phyloP scores from a whole-genome alignment of 1,140 invertebrate genomes.

The Pogonognathellus flavescens region DNA sequence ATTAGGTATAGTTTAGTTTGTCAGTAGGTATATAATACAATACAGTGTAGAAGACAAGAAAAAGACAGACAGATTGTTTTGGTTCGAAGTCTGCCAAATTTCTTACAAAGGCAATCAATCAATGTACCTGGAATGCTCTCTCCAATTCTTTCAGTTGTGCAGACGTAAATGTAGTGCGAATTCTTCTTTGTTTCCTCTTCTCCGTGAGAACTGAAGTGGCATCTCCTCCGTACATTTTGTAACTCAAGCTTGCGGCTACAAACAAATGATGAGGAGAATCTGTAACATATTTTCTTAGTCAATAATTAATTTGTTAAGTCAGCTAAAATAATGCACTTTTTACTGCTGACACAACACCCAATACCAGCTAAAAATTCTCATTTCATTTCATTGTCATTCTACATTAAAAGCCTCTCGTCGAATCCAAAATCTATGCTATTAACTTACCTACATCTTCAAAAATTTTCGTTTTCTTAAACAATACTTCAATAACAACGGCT shows the following conservation, averaged over 20 bases:
- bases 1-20: not conserved
- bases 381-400: too few species aligned
- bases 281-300: conserved; percentile 56
- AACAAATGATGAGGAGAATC: conserved; percentile 65
- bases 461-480: too few species aligned
- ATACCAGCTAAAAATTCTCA: not conserved
- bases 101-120: conserved; percentile 16
- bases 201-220: conserved; percentile 84
- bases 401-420: too few species aligned
- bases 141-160: conserved; percentile 97
- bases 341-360: conserved; percentile 12
- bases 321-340: not conserved
- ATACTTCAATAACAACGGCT: too few species aligned
- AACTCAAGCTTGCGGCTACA: conserved; percentile 81
- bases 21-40: not conserved
- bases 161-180: conserved; percentile 96
- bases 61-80: conserved; percentile 20
- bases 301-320: conserved; percentile 42
- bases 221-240: conserved; percentile 85
- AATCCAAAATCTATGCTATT: too few species aligned
- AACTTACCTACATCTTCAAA: too few species aligned
- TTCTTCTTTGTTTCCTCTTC: conserved; percentile 92
- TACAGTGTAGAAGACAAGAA: not conserved
- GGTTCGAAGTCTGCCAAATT: conserved; percentile 19
- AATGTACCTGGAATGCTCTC: conserved; percentile 81